Evolutionary conservation across 2,888 invertebrate species (phyloP), one percentile per base, ranked within the genome.

Genomic region (Xanthorhoe designata): DNA sequence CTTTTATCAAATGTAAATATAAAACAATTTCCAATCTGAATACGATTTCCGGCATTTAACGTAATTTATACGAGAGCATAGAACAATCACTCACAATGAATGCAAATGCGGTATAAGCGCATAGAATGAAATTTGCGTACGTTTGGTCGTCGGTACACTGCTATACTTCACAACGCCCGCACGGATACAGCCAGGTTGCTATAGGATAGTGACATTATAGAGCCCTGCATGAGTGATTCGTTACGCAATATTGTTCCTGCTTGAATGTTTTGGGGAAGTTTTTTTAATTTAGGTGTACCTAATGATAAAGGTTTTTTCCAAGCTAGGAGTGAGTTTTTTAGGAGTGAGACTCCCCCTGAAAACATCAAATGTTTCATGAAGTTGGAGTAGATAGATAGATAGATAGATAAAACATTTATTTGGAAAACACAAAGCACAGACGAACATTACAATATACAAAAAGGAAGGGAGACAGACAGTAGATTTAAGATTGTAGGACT

Each of bases 81-180:
- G 58, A 66, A 70, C 72, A 72, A 70, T 72, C 62, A 61, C 68
- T 70, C 64, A 57, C 70, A 66, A 70, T 66, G 68, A 72, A 68
- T 65, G 66, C 64, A 65, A 72, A 72, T 72, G 68, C 66, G 67
- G 71, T 71, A 70, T 72, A 60, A 66, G 72, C 65, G 68, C 67
- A 73, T 72, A 73, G 71, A 69, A 71, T 70, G 72, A 69, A 64
- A 59, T 70, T 62, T 69, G 68, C 68, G 67, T 70, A 69, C 66
- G 58, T 63, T 60, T 64, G 57, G 60, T 64, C 57, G 18, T 56
- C 18, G 57, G 52, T 60, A 15, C n/a, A 19, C 19, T 10, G 45
- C 29, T 57, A 55, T 19, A 47, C 47, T 47, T 47, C 47, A 17
- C 47, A 17, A 47, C 17, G 47, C 17, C 15, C 17, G 10, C 15